A percentile compares a stretch with the other conserved stretches of the same genome.
These are phyloP conservation scores for Catharus minimus DNA, from an alignment of 2,113 vertebrate species.

Conservation along the genomic window DNA sequence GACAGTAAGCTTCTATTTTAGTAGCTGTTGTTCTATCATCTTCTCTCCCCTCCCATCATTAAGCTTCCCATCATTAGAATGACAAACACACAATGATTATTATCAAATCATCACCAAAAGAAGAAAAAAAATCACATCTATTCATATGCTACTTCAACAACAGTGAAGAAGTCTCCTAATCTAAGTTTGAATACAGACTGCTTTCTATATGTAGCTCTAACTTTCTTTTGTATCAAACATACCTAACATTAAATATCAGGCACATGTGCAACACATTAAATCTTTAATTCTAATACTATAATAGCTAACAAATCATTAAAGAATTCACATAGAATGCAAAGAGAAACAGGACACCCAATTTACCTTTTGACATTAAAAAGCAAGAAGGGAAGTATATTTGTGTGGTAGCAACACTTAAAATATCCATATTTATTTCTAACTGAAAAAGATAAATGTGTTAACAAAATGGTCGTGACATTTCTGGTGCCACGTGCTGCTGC, in stretches of 20 bases:
- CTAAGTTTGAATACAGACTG: neutral
- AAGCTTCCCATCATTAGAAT: neutral
- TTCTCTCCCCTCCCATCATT: neutral
- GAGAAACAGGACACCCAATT: neutral
- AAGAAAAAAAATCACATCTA: neutral
- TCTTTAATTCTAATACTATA: neutral
- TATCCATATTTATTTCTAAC: neutral
- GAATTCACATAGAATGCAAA: neutral
- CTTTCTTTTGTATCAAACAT: neutral
- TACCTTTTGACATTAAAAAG: neutral
- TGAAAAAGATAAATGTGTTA: slow-evolving; percentile 53
- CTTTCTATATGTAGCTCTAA: neutral
- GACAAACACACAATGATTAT: neutral
- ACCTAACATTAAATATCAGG: neutral
- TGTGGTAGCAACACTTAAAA: neutral
- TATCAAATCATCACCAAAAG: neutral
- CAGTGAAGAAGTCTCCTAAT: neutral
- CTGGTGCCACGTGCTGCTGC: neutral
- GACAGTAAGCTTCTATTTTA: neutral
- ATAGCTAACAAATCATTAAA: neutral
- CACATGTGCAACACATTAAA: neutral
- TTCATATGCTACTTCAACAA: neutral
- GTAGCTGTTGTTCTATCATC: neutral
- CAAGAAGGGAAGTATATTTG: neutral
- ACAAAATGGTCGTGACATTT: slow-evolving; percentile 46